Evolutionary conservation across 2,113 vertebrate species (phyloP).

Genomic region (Menidia beryllina): DNA sequence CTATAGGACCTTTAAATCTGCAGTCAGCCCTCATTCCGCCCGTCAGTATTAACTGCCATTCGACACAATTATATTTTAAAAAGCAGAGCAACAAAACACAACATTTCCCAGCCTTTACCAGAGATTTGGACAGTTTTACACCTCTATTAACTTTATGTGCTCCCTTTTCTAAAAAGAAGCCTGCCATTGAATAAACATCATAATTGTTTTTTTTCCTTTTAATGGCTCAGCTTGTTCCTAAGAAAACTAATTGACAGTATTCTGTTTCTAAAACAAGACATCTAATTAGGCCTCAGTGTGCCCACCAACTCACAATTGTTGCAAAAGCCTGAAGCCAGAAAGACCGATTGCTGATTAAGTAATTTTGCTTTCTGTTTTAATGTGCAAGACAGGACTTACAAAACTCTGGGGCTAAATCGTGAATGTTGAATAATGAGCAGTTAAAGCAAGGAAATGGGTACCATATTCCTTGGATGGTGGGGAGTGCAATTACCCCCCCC

Average conservation of each 20-base stretch:
- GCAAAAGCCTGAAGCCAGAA: slow-evolving; percentile 42
- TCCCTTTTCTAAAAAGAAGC: not conserved
- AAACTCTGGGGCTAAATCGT: slow-evolving; percentile 33
- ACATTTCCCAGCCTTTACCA: not conserved
- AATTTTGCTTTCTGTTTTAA: slow-evolving; percentile 44
- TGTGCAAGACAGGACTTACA: slow-evolving; percentile 41
- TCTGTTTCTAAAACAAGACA: slow-evolving; percentile 45
- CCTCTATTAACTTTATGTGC: not conserved
- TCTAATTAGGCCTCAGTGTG: slow-evolving; percentile 45
- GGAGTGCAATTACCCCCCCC: slow-evolving; percentile 37
- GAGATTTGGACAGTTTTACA: not conserved
- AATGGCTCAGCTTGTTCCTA: slow-evolving; percentile 15
- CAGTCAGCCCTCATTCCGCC: not conserved
- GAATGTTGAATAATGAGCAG: slow-evolving; percentile 57
- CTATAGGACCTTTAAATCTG: not conserved
- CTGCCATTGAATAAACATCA: not conserved
- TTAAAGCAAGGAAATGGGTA: slow-evolving; percentile 56
- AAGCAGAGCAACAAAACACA: not conserved
- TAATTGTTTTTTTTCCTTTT: slow-evolving; percentile 15
- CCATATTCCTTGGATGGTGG: slow-evolving; percentile 19
- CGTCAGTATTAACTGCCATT: not conserved
- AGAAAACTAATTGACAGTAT: slow-evolving; percentile 27
- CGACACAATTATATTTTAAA: not conserved
- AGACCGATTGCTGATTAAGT: slow-evolving; percentile 54
- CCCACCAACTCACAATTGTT: slow-evolving; percentile 17